Conservation (phyloP, 2,113 vertebrate genomes). For the Perccottus glenii region DNA sequence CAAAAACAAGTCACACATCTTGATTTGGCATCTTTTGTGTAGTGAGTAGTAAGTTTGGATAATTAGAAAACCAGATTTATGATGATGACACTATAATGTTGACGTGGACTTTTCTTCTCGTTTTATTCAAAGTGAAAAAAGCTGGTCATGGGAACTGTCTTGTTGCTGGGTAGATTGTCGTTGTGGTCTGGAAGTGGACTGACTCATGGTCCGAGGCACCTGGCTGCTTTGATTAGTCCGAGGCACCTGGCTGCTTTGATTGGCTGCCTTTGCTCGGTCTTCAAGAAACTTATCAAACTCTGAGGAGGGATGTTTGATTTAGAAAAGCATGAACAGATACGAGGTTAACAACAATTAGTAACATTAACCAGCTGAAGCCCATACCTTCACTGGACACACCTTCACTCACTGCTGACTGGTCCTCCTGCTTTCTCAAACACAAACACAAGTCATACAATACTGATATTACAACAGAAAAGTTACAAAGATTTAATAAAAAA, state of each 20-base stretch:
- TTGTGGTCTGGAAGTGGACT: slow-evolving; percentile 34
- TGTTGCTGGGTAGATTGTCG: slow-evolving; percentile 49
- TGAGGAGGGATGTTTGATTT: slow-evolving; percentile 19
- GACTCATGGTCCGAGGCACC: not conserved
- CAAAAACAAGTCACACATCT: not conserved
- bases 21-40: slow-evolving; percentile 18
- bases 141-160: slow-evolving; percentile 70
- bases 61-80: slow-evolving; percentile 18
- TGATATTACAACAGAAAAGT: not conserved
- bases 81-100: not conserved
- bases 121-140: slow-evolving; percentile 74
- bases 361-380: not conserved
- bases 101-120: too few species aligned
- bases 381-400: slow-evolving; percentile 80
- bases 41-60: slow-evolving; percentile 1
- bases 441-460: not conserved
- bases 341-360: not conserved
- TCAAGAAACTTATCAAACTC: slow-evolving; percentile 80
- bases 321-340: not conserved
- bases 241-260: slow-evolving; percentile 33
- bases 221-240: slow-evolving; percentile 39
- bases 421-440: slow-evolving; percentile 52
- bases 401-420: slow-evolving; percentile 60
- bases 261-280: slow-evolving; percentile 60
- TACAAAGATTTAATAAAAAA: not conserved